Evolutionary conservation across 2,113 vertebrate genomes (phyloP).

Genomic region (Bungarus multicinctus): DNA sequence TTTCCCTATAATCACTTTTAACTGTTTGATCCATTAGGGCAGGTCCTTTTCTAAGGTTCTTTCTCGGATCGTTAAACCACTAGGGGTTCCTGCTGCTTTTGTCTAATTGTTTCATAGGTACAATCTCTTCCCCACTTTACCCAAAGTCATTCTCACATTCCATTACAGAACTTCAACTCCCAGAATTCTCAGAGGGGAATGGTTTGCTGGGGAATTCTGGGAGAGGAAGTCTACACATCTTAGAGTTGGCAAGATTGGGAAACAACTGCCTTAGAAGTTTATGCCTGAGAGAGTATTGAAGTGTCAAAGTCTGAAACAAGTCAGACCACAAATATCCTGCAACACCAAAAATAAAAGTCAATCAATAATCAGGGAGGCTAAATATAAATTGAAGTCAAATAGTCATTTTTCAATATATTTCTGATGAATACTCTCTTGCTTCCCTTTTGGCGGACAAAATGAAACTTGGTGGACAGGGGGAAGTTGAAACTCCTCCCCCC

Average conservation of each 20-base stretch:
- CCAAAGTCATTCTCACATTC: not conserved
- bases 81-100: not conserved
- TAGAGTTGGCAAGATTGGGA: not conserved
- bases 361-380: not conserved
- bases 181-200: not conserved
- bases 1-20: not conserved
- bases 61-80: not conserved
- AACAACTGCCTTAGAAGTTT: not conserved
- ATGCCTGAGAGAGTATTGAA: not conserved
- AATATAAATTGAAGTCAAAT: not conserved
- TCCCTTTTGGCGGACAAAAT: not conserved
- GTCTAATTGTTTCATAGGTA: not conserved
- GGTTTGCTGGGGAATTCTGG: not conserved
- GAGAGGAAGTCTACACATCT: not conserved
- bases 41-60: not conserved
- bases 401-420: not conserved
- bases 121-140: not conserved
- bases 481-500: not conserved
- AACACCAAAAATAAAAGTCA: not conserved
- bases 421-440: not conserved
- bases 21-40: not conserved
- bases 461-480: not conserved
- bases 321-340: not conserved
- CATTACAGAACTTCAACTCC: not conserved
- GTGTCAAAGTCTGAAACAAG: not conserved